Percentiles rank a stretch among this genome's conserved stretches.
Conservation (phyloP, 2,888 invertebrate genomes). For the Amitus sp. region DNA sequence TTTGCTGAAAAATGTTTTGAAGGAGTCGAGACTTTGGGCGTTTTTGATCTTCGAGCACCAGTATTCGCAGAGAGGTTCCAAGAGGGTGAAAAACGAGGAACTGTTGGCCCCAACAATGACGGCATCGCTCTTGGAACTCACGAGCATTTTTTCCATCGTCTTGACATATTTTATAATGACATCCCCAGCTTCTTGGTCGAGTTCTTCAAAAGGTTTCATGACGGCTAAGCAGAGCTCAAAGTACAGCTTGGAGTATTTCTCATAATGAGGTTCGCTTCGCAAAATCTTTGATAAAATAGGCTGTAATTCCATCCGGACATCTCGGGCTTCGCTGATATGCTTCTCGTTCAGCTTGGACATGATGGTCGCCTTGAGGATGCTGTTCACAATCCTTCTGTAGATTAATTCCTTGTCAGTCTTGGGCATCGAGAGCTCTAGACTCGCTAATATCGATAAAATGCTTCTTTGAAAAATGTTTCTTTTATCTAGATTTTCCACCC, state of each 20-base stretch:
- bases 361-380: conserved; percentile 1
- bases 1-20: conserved; percentile 1
- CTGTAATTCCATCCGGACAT: background rate
- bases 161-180: conserved; percentile 2
- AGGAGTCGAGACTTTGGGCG: background rate
- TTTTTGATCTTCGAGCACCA: background rate
- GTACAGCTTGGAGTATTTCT: conserved; percentile 13
- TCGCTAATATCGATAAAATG: conserved; percentile 22
- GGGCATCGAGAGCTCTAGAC: background rate
- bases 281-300: background rate
- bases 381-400: conserved; percentile 10
- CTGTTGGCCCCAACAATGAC: background rate
- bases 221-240: conserved; percentile 19
- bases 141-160: background rate
- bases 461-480: conserved; percentile 33
- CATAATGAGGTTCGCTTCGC: background rate
- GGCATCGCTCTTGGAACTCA: background rate
- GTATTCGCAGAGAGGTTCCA: background rate
- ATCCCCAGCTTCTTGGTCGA: background rate
- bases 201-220: conserved; percentile 10
- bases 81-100: background rate
- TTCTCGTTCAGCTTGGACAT: background rate
- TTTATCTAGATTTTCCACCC: conserved; percentile 8
- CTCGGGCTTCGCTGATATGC: background rate
- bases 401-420: background rate